Conservation (phyloP, 2,113 vertebrate genomes). For the Phalacrocorax aristotelis region DNA sequence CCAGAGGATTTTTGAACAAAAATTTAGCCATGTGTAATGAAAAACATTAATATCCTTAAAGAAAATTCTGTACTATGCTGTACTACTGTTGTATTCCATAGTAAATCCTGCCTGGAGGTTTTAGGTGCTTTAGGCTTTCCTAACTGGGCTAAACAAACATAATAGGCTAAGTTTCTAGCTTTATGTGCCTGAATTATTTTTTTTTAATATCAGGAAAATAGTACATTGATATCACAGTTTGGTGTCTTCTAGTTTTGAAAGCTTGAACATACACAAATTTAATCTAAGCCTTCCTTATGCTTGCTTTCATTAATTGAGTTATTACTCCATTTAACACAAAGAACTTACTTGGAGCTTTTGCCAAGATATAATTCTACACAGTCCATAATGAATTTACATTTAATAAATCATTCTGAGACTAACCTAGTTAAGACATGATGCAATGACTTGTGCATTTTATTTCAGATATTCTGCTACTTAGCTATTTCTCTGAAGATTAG, state of each 20-base stretch:
- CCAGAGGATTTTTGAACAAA: not conserved
- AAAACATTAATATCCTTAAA: not conserved
- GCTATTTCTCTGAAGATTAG: not conserved
- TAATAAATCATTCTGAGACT: not conserved
- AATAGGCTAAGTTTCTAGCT: not conserved
- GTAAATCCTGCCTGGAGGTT: not conserved
- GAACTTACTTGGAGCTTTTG: not conserved
- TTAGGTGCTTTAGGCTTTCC: not conserved
- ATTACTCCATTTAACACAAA: not conserved
- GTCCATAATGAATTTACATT: not conserved
- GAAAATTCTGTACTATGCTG: not conserved
- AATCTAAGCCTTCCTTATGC: not conserved
- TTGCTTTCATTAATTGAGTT: not conserved
- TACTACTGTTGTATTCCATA: not conserved
- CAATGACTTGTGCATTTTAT: not conserved
- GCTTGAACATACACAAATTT: not conserved
- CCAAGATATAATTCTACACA: not conserved
- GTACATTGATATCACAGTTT: not conserved
- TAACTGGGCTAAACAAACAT: not conserved
- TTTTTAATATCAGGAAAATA: not conserved
- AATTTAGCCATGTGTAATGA: not conserved
- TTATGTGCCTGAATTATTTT: not conserved
- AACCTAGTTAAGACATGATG: not conserved
- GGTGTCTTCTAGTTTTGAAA: not conserved
- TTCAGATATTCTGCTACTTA: not conserved